Base-by-base conservation (phyloP, 2,888 invertebrate species). In the Punctoribates punctum region DNA sequence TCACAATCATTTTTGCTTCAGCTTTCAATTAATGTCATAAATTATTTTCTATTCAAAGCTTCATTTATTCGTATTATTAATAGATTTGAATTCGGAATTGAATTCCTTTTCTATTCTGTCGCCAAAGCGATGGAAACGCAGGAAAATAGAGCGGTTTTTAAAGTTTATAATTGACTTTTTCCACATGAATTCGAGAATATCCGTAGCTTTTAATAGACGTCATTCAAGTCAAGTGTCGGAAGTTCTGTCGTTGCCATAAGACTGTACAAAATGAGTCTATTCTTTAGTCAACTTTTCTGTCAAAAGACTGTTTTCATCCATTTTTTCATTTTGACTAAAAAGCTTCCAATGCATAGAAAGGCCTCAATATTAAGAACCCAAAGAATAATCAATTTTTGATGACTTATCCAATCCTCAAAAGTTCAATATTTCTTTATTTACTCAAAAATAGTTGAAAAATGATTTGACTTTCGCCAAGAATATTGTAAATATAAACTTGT, bases 121-220 rank as follows among this genome's bases (percentile, higher is more conserved):
- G 0, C n/a, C 4, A 51, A 51, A 51, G 8, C 13, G 25, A 8
- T 42, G 11, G 34, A 42, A 57, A 57, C 6, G 13, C 23, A 57
- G n/a, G 57, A 57, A 57, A 57, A 57, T 57, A 57, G 25, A 57
- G 57, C 17, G 17, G 25, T 57, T 57, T 54, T 57, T 13, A 57
- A 25, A 57, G 57, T 57, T 57, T 57, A 57, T 57, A 57, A 57
- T 57, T 57, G 57, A 57, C 57, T 57, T 57, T 57, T 57, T 57
- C 23, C 57, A 25, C 57, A 57, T 57, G 23, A 57, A 23, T 57
- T 23, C 23, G n/a, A n/a, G 57, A 57, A 25, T 57, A 57, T 57
- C 57, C 20, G 25, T 57, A 23, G 11, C 25, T 11, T 42, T 23
- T 57, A 57, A 25, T 57, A 57, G 57, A 23, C 57, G 57, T 57